Conservation (phyloP, 2,113 vertebrate genomes). For the Sardina pilchardus region DNA sequence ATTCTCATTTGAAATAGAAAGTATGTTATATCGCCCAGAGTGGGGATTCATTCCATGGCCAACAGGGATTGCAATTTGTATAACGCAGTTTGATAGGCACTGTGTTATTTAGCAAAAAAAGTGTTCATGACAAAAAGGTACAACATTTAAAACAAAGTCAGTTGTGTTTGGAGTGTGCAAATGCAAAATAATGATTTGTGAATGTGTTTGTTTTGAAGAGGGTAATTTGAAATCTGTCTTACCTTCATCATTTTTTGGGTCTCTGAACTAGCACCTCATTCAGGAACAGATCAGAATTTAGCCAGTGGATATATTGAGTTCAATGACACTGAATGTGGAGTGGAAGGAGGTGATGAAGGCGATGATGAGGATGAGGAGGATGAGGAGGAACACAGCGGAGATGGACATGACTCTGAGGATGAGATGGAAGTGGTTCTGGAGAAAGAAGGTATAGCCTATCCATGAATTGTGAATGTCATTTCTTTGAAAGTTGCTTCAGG, state of each 20-base stretch:
- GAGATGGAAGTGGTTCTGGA: conserved; percentile 51
- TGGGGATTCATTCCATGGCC: not conserved
- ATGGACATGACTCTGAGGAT: conserved; percentile 33
- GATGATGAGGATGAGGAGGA: conserved; percentile 75
- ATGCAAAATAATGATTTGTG: no score
- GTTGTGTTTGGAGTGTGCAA: no score
- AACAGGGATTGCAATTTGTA: not conserved
- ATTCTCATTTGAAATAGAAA: not conserved
- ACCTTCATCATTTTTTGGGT: not conserved
- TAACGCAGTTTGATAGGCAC: no score
- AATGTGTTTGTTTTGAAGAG: no score
- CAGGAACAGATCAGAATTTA: not conserved
- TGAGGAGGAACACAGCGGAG: conserved; percentile 52
- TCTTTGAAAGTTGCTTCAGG: not conserved
- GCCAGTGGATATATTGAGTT: conserved; percentile 39
- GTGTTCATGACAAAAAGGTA: no score
- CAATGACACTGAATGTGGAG: conserved; percentile 59
- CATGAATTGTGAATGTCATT: not conserved
- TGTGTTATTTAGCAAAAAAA: no score
- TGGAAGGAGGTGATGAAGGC: conserved; percentile 66
- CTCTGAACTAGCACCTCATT: not conserved
- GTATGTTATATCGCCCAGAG: no score
- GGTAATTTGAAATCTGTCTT: not conserved
- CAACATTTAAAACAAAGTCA: no score
- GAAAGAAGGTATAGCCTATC: conserved; percentile 42